Conservation (phyloP, 1,140 invertebrate genomes). For the Cyrtorhinus lividipennis region DNA sequence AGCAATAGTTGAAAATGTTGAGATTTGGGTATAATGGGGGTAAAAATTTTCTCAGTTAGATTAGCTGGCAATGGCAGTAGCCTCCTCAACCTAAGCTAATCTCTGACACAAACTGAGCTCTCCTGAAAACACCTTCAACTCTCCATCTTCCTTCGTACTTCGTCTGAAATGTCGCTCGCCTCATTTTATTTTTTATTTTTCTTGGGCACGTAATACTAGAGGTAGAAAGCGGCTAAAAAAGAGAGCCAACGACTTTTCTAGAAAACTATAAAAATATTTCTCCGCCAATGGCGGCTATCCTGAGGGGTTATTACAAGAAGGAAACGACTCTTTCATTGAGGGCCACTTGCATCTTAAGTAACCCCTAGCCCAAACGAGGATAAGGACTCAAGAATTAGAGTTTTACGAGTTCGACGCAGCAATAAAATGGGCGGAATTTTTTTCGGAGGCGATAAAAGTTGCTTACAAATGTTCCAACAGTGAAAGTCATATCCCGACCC, state of each 20-base stretch:
- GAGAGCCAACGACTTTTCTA: neutral
- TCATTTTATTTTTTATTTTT: no score
- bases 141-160: no score
- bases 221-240: no score
- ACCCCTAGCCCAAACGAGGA: neutral
- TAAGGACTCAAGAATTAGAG: neutral
- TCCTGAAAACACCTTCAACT: no score
- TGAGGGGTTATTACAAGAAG: neutral
- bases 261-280: neutral
- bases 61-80: no score
- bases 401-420: neutral
- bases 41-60: no score
- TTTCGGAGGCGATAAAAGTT: neutral
- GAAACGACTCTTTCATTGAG: neutral
- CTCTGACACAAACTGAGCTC: no score
- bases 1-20: no score
- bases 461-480: neutral
- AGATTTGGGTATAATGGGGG: no score
- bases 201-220: no score
- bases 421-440: neutral
- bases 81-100: no score
- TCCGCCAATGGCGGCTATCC: neutral
- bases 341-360: neutral
- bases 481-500: neutral
- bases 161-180: no score